phyloP scores from a whole-genome alignment of 2,797 vertebrate species.

The Sebastes elongatus region DNA sequence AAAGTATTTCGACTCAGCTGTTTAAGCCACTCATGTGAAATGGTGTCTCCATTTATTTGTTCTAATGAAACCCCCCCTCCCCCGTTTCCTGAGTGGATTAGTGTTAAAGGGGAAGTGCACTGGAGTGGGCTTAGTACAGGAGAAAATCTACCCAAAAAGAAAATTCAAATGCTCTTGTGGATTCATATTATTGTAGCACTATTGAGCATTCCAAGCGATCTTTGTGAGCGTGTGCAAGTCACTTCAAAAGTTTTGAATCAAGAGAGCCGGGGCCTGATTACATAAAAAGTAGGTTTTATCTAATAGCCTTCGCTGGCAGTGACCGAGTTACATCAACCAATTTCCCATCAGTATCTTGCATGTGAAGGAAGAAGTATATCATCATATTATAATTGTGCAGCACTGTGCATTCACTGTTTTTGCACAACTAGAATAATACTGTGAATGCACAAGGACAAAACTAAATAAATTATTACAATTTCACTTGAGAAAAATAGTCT shows the following conservation, averaged over 20 bases:
- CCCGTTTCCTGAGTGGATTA: slow-evolving; percentile 63
- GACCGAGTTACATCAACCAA: slow-evolving; percentile 8
- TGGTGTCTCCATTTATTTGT: slow-evolving; percentile 56
- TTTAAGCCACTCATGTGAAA: slow-evolving; percentile 67
- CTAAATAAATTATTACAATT: not conserved
- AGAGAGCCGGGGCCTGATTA: slow-evolving; percentile 19
- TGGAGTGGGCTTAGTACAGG: slow-evolving; percentile 30
- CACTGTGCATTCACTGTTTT: not conserved
- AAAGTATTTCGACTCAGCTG: slow-evolving; percentile 62
- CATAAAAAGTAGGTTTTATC: slow-evolving; percentile 13
- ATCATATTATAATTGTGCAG: not conserved
- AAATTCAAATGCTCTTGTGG: slow-evolving; percentile 31
- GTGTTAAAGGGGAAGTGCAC: slow-evolving; percentile 53
- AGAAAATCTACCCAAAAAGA: slow-evolving; percentile 23
- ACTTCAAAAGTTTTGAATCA: slow-evolving; percentile 16
- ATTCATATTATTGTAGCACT: slow-evolving; percentile 14
- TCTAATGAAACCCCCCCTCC: slow-evolving; percentile 53
- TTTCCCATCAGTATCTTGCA: slow-evolving; percentile 6
- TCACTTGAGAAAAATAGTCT: not conserved
- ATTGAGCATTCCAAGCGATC: slow-evolving; percentile 18
- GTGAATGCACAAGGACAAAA: not conserved
- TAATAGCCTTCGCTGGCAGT: slow-evolving; percentile 14
- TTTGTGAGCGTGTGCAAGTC: slow-evolving; percentile 29
- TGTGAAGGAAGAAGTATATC: not conserved
- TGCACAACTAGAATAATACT: not conserved